Evolutionary conservation across 2,797 vertebrate genomes (phyloP).

Genomic region (Pseudochromis fuscus): DNA sequence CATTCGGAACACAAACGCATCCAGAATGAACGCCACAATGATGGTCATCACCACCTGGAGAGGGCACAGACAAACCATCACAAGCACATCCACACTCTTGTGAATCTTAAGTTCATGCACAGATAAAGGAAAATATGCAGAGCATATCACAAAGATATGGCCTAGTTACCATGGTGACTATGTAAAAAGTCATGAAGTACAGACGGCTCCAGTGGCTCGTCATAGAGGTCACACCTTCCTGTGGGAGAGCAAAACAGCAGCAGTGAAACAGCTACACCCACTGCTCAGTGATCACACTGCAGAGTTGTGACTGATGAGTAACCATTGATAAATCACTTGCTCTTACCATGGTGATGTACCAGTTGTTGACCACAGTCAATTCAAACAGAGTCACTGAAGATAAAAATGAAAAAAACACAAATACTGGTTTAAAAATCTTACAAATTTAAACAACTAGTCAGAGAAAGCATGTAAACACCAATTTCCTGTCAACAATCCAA

Average conservation of each 20-base stretch:
- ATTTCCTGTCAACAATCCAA: not conserved
- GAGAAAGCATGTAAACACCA: not conserved
- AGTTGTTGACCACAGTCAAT: conserved; percentile 98
- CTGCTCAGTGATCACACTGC: conserved; percentile 11
- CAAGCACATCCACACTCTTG: not conserved
- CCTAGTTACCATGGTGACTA: conserved; percentile 97
- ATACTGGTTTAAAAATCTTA: not conserved
- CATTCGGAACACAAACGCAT: conserved; percentile 98
- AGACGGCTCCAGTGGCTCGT: conserved; percentile 97
- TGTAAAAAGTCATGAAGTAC: conserved; percentile 99
- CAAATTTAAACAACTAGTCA: not conserved
- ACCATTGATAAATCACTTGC: conserved; percentile 1
- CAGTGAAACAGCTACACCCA: conserved; percentile 26
- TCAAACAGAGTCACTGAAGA: conserved; percentile 95
- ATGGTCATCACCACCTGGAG: conserved; percentile 98
- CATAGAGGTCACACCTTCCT: conserved; percentile 98
- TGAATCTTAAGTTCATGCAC: not conserved
- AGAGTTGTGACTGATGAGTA: not conserved
- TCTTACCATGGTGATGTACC: conserved; percentile 99
- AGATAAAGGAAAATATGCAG: not conserved
- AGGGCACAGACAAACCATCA: conserved; percentile 6
- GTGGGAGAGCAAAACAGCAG: conserved; percentile 36
- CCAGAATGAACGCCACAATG: conserved; percentile 97
- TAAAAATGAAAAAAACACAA: not conserved
- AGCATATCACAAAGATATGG: not conserved